These are phyloP conservation scores for Phylloscopus collybita DNA, from an alignment of 2,797 vertebrate species.

Conservation along the genomic window DNA sequence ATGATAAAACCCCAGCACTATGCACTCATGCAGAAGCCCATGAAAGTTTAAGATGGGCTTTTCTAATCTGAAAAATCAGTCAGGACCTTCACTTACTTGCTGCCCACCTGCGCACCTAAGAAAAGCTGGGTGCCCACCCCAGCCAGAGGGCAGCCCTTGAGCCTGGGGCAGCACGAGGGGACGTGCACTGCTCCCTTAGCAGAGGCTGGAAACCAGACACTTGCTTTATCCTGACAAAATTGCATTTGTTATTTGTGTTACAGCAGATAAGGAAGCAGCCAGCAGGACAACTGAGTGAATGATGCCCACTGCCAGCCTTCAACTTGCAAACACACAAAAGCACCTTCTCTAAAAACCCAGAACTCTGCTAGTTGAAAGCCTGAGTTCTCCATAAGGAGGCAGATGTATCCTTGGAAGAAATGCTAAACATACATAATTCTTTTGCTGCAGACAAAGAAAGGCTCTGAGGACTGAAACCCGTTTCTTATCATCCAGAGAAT, in stretches of 20 bases:
- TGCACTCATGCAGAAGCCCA: neutral
- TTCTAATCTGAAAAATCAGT: neutral
- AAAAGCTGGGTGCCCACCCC: neutral
- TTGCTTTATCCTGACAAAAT: neutral
- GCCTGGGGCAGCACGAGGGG: neutral
- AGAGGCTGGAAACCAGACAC: neutral
- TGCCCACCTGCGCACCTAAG: neutral
- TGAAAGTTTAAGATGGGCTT: neutral
- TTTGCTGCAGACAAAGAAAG: neutral
- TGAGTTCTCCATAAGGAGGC: neutral
- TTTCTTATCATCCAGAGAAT: constrained; percentile 6
- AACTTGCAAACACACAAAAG: neutral
- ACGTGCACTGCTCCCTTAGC: neutral
- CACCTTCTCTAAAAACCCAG: neutral
- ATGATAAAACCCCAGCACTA: neutral
- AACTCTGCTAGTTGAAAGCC: neutral
- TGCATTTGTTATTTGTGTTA: neutral
- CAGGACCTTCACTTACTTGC: neutral
- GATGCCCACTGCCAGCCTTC: neutral
- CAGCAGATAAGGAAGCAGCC: neutral
- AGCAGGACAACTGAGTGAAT: neutral
- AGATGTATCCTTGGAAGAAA: constrained; percentile 17
- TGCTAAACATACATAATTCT: constrained; percentile 31
- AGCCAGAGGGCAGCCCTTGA: neutral
- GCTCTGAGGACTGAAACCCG: neutral